Percentiles rank a stretch among this genome's conserved stretches.
phyloP scores from a whole-genome alignment of 1,140 invertebrate species.

The Drosophila triauraria region DNA sequence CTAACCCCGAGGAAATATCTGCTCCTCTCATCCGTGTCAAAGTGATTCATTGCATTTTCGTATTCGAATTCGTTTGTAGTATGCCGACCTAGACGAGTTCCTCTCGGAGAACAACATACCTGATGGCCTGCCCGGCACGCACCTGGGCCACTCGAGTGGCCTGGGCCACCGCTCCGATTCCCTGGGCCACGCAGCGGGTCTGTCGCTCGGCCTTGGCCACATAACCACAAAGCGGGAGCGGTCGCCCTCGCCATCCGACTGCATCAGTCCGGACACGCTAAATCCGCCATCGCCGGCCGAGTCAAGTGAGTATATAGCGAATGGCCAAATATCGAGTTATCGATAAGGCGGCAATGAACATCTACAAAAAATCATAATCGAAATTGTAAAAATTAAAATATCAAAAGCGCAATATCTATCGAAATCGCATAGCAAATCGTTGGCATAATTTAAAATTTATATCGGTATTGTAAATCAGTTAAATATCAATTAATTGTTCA shows the following conservation, averaged over 20 bases:
- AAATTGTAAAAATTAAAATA: background rate
- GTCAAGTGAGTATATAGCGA: constrained; percentile 90
- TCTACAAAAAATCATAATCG: constrained; percentile 20
- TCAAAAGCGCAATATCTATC: constrained; percentile 13
- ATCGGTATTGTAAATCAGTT: background rate
- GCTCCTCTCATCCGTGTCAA: constrained; percentile 11
- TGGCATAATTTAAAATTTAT: background rate
- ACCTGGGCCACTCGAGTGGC: constrained; percentile 86
- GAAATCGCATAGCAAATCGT: background rate
- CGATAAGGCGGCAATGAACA: constrained; percentile 18
- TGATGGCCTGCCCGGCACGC: constrained; percentile 89
- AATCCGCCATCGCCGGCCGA: constrained; percentile 94
- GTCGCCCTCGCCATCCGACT: constrained; percentile 93
- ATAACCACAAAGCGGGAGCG: constrained; percentile 91
- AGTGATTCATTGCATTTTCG: constrained; percentile 23
- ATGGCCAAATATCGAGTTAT: background rate
- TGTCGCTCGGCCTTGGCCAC: constrained; percentile 86
- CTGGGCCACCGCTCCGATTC: constrained; percentile 85
- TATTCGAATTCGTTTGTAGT: constrained; percentile 86
- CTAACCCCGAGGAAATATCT: constrained; percentile 22
- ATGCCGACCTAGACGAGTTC: constrained; percentile 98
- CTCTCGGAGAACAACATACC: constrained; percentile 96
- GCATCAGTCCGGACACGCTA: constrained; percentile 93
- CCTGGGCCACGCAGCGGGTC: constrained; percentile 86
- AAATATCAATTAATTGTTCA: background rate